These are phyloP conservation scores for Aphidius ervi DNA, from an alignment of 1,140 invertebrate genomes.

Conservation along the genomic window DNA sequence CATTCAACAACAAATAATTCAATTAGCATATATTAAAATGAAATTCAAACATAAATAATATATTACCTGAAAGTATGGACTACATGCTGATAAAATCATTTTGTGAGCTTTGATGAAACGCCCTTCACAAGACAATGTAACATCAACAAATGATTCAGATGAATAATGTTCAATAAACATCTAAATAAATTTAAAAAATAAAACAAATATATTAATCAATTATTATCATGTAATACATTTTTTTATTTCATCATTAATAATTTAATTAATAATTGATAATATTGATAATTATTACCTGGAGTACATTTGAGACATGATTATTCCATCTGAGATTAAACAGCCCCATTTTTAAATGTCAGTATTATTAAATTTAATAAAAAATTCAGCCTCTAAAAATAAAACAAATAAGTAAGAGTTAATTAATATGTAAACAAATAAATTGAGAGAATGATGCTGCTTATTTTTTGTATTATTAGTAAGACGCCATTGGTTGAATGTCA, in stretches of 20 bases:
- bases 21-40: not conserved
- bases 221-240: too few relatives aligned
- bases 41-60: too few relatives aligned
- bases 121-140: conserved; percentile 58
- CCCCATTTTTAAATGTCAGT: not conserved
- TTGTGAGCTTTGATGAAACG: conserved; percentile 57
- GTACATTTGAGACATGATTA: conserved; percentile 55
- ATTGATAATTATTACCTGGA: conserved; percentile 37
- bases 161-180: conserved; percentile 56
- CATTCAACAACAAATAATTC: conserved; percentile 10
- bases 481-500: too few relatives aligned
- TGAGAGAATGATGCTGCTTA: too few relatives aligned
- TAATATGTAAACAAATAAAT: too few relatives aligned
- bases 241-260: not conserved
- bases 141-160: conserved; percentile 55
- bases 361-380: too few relatives aligned
- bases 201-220: too few relatives aligned
- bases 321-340: conserved; percentile 59
- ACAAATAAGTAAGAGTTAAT: too few relatives aligned
- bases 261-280: conserved; percentile 1
- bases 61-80: conserved; percentile 56
- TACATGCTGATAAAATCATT: conserved; percentile 59
- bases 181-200: conserved; percentile 29
- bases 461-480: too few relatives aligned
- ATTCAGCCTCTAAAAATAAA: too few relatives aligned